Base-by-base conservation (phyloP, 2,797 vertebrate species). In the Remorina albescens region DNA sequence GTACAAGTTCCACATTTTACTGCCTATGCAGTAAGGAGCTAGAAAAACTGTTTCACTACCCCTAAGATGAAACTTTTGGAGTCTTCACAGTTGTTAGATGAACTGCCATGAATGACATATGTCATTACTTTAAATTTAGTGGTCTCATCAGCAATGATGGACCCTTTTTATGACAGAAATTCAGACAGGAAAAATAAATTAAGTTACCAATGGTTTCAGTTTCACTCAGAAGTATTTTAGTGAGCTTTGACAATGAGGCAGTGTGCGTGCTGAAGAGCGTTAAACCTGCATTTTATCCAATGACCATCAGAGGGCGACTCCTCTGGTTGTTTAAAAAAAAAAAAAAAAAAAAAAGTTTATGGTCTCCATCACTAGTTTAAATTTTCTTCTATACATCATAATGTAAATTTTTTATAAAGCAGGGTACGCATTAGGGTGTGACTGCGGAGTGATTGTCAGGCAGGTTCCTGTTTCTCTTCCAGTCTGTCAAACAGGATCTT, bases 1-100 rank as follows among this genome's bases (percentile, higher is more conserved):
- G 44, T n/a, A 70, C 74, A 68, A 71, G 79, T 49, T 62, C 76
- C 69, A 71, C 37, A 54, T 82, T 84, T 86, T 70, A 83, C 75
- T 50, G 56, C 62, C 60, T 4, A 25, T 28, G 63, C 71, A 42
- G 47, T 25, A n/a, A n/a, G 34, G 44, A 66, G 71, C 34, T 28
- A 32, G 34, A 65, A 47, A 71, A 62, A 34, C 74, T 18, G 62
- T 36, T 64, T 62, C 56, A 62, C 50, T 65, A 64, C 64, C 72
- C 74, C 67, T 49, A 34, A 60, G 64, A 74, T 86, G 82, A 75
- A 51, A 82, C 49, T 50, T 53, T 46, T 49, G 12, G 42, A 55
- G 18, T 51, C 63, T 34, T 74, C 12, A n/a, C 49, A 42, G 39
- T 51, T 39, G 26, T 74, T 41, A 56, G 18, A 49, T 12, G 56